A percentile compares a stretch with the other conserved stretches of the same genome.
Evolutionary conservation across 2,797 vertebrate species (phyloP).

Genomic region (Oreochromis mossambicus): DNA sequence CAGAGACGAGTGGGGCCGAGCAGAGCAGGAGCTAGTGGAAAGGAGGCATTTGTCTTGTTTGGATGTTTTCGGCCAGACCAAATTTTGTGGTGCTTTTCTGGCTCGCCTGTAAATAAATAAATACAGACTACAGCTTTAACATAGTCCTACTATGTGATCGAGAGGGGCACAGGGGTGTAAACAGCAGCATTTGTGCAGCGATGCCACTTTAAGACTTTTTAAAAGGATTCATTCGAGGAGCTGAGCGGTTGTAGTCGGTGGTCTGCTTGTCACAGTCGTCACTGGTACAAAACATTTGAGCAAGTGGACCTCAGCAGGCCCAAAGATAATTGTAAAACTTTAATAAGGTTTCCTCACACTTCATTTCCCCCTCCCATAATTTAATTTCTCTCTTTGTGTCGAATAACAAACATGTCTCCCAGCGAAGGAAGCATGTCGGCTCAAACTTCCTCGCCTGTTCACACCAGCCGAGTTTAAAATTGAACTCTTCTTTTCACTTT

Average conservation of each 20-base stretch:
- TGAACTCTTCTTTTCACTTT: not conserved
- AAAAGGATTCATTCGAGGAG: not conserved
- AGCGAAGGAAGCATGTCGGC: not conserved
- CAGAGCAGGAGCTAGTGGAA: rapidly evolving
- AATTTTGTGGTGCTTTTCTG: not conserved
- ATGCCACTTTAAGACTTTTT: not conserved
- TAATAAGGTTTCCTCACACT: not conserved
- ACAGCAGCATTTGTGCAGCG: not conserved
- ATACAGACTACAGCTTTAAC: rapidly evolving
- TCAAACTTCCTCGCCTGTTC: not conserved
- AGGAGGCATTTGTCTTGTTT: rapidly evolving
- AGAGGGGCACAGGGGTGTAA: not conserved
- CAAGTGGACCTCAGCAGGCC: not conserved
- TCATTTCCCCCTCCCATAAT: not conserved
- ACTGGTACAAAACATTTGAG: not conserved
- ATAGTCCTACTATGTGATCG: rapidly evolving
- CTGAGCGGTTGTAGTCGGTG: rapidly evolving
- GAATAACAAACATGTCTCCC: not conserved
- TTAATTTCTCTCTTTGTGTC: not conserved
- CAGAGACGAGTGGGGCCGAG: not conserved
- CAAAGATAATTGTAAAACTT: not conserved
- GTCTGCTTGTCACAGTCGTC: rapidly evolving
- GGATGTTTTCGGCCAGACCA: rapidly evolving
- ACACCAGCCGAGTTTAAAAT: not conserved
- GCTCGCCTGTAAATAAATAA: not conserved